These are phyloP conservation scores for Trididemnum clinides DNA, from an alignment of 23 tunicate genomes.

Conservation along the genomic window DNA sequence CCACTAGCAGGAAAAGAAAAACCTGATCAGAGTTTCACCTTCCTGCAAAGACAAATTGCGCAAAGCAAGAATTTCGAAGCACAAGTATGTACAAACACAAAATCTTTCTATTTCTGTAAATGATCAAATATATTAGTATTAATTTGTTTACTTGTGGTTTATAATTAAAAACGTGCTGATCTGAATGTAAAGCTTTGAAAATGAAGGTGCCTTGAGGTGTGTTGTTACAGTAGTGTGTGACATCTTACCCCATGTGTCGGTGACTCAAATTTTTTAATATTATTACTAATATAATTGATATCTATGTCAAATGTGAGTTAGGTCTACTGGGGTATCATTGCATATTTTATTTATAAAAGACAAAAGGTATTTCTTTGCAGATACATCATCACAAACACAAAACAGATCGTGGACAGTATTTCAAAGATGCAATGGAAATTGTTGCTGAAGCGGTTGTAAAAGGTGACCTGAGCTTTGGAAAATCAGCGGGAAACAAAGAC, in stretches of 20 bases:
- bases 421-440: background rate
- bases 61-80: no score
- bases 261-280: background rate
- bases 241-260: background rate
- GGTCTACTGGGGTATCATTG: background rate
- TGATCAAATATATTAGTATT: no score
- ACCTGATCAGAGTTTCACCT: background rate
- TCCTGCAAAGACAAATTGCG: background rate
- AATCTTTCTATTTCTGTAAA: no score
- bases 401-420: constrained; percentile 13
- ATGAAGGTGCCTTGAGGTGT: background rate
- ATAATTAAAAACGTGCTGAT: no score
- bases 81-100: no score
- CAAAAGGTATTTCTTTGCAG: background rate
- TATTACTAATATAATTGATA: background rate
- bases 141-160: no score
- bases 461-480: background rate
- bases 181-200: background rate
- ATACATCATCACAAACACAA: background rate
- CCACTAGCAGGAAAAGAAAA: background rate
- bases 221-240: background rate
- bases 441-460: constrained; percentile 4
- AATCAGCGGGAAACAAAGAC: background rate
- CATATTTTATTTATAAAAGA: background rate
- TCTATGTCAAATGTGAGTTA: background rate